Evolutionary conservation across 2,797 vertebrate genomes (phyloP), one percentile per base, ranked within the genome.

Genomic region (Florisuga fusca): DNA sequence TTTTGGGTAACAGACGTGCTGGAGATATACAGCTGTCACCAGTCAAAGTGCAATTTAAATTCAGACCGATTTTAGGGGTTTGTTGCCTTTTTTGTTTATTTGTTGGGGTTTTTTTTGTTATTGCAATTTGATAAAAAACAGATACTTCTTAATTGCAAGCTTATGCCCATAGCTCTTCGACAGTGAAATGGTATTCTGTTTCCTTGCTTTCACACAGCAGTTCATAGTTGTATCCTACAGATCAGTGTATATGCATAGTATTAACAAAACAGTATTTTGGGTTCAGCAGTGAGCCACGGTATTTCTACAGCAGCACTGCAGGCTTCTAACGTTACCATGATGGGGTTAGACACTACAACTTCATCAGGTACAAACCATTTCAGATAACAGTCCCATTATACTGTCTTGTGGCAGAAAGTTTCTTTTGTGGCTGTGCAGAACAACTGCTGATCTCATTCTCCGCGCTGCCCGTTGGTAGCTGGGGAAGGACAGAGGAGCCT

Each of bases 41-140:
- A 87, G 66, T 66, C 66, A 94, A 86, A 87, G 73, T 84, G 46
- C 51, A 85, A 50, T 85, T 89, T 89, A 64, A 71, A 74, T 18
- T 34, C 7, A 8, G n/a, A 59, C 76, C 84, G 78, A 57, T 57
- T 84, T 58, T 17, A 62, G 27, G 16, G 43, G 34, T 77, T 55
- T 74, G 13, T 41, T 41, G 13, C 38, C 10, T 38, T 38, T 38
- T 38, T 13, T 41, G 38, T 14, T 41, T 41, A 15, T 14, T 15
- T 36, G 36, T 36, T 36, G 36, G 36, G 36, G 10, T 29, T 4
- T 29, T 43, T 27, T 61, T 84, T 84, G 55, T 90, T 68, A 73
- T 14, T 2, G 0, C 11, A 23, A 50, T 91, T 73, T 74, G 76
- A 79, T 83, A 63, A 34, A 38, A 46, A 23, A 27, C 9, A 48